Base-by-base conservation (phyloP, 1,140 invertebrate genomes). In the Camponotus vicinus region DNA sequence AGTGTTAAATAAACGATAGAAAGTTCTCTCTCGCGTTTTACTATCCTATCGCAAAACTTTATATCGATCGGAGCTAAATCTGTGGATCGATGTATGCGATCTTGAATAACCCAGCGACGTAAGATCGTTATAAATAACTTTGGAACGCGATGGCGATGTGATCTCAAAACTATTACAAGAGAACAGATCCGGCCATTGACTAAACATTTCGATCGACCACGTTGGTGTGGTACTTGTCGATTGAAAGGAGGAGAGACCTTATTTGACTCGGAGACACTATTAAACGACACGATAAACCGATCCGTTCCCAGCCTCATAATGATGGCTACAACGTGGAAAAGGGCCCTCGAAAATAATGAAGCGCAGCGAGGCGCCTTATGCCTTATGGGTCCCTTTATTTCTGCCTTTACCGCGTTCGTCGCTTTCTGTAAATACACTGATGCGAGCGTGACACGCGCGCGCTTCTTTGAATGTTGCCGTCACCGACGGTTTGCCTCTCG, bases 341-440 rank as follows among this genome's bases (percentile, higher is more conserved):
- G 40, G 52, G 73, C 27, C 21, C 63, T 78, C 49, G 32, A 86
- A 70, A 61, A 66, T 86, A 86, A 86, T 71, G 85, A 64, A 86
- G 85, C 55, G 66, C 21, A 70, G 13, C 66, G 34, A 73, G 59
- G 52, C 57, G 55, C 55, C 37, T 80, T 59, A 42, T 45, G 32
- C 42, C 67, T 27, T 8, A 42, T 57, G 80, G 42, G 52, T 79
- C 84, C 59, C 84, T 88, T 86, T 73, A 79, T 80, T 75, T 86
- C 59, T 66, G 67, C 61, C 64, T 73, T 80, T 59, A 80, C 59
- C 37, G 34, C 66, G 37, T 80, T 75, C 45, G 52, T 78, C 69
- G 69, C 73, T 86, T 86, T 86, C 86, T 88, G 86, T 88, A 88
- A 88, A 88, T 78, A 88, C 45, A 59, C 55, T 61, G 59, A 27